A percentile compares a stretch with the other conserved stretches of the same genome.
Conservation (phyloP, 2,113 vertebrate genomes). For the Kryptolebias marmoratus region DNA sequence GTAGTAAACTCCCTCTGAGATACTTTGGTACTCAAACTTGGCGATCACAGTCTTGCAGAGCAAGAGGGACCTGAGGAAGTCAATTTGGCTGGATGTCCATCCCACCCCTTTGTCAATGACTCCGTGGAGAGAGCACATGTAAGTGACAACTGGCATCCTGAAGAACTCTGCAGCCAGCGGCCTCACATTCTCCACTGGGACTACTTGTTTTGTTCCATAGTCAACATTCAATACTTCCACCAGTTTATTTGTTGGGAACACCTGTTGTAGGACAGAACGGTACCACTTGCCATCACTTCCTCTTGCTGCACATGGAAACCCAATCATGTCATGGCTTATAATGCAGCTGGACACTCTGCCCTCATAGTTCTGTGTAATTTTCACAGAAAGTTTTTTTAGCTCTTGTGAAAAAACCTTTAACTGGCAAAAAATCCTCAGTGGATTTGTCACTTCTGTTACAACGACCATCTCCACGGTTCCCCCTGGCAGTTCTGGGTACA, state of each 20-base stretch:
- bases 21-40: conserved; percentile 87
- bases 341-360: conserved; percentile 49
- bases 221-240: conserved; percentile 90
- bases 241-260: conserved; percentile 67
- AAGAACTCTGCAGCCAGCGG: conserved; percentile 85
- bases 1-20: conserved; percentile 88
- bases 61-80: conserved; percentile 82
- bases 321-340: conserved; percentile 77
- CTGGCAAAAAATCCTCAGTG: conserved; percentile 88
- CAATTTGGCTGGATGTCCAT: conserved; percentile 83
- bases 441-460: conserved; percentile 88
- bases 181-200: conserved; percentile 80
- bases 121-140: conserved; percentile 87
- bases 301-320: conserved; percentile 87
- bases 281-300: conserved; percentile 89
- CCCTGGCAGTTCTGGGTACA: conserved; percentile 85
- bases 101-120: conserved; percentile 82
- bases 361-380: conserved; percentile 78
- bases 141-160: conserved; percentile 92
- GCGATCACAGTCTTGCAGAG: conserved; percentile 83
- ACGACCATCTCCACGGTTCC: conserved; percentile 85
- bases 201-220: conserved; percentile 87
- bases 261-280: conserved; percentile 87
- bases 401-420: conserved; percentile 88
- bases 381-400: conserved; percentile 84